These are phyloP conservation scores for Glomeris marginata DNA, from an alignment of 2,888 invertebrate species.

Conservation along the genomic window DNA sequence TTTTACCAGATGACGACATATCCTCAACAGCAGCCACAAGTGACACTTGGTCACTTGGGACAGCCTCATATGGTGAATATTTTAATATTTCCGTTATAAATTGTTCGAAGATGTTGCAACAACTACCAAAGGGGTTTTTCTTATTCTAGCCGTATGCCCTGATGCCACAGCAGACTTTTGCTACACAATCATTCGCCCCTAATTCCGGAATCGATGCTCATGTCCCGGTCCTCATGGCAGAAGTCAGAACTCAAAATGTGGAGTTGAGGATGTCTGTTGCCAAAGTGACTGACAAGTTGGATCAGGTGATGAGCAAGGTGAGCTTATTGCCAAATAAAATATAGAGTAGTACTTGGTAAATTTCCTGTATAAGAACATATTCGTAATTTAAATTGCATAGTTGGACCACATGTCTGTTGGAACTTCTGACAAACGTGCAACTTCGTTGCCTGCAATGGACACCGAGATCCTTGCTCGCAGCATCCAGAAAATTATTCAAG, in stretches of 20 bases:
- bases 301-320: constrained; percentile 42
- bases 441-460: constrained; percentile 13
- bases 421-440: background rate
- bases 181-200: background rate
- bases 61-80: too few species aligned
- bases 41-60: too few species aligned
- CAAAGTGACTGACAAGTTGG: constrained; percentile 47
- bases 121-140: background rate
- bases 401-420: background rate
- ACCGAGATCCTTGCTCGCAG: constrained; percentile 15
- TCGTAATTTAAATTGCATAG: background rate
- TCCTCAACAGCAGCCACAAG: too few species aligned
- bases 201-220: constrained; percentile 23
- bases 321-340: background rate
- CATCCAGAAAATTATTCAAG: constrained; percentile 18
- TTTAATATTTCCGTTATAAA: too few species aligned
- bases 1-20: too few species aligned
- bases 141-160: too few species aligned
- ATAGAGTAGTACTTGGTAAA: background rate
- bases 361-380: background rate
- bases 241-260: constrained; percentile 46
- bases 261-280: constrained; percentile 48
- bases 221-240: constrained; percentile 41
- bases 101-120: too few species aligned
- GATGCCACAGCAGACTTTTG: background rate